These are phyloP conservation scores for Caerostris extrusa DNA, from an alignment of 1,140 invertebrate genomes.

Conservation along the genomic window DNA sequence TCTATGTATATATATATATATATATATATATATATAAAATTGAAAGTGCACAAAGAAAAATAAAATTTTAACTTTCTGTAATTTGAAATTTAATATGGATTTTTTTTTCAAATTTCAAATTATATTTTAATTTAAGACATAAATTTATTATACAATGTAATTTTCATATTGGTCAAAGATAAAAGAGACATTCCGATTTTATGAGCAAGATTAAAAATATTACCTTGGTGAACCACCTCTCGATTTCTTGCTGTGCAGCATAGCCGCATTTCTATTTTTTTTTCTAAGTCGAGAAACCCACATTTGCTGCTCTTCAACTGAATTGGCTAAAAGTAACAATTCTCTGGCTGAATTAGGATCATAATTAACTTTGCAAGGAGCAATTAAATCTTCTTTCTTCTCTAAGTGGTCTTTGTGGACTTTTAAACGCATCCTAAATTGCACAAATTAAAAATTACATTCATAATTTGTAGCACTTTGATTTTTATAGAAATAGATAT, in stretches of 20 bases:
- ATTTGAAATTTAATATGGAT: no score
- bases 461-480: no score
- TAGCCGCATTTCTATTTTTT: slow-evolving; percentile 95
- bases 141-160: background rate
- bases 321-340: slow-evolving; percentile 91
- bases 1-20: background rate
- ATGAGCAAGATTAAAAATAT: background rate
- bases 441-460: no score
- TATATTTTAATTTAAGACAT: no score
- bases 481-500: no score
- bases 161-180: background rate
- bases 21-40: background rate
- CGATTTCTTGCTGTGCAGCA: slow-evolving; percentile 85
- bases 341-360: slow-evolving; percentile 96
- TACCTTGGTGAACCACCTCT: slow-evolving; percentile 76
- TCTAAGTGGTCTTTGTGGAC: slow-evolving; percentile 97
- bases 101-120: no score
- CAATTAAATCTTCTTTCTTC: slow-evolving; percentile 88
- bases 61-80: background rate
- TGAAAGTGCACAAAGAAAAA: background rate
- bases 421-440: slow-evolving; percentile 95
- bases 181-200: background rate
- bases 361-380: slow-evolving; percentile 93
- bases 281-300: slow-evolving; percentile 95
- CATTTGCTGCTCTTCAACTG: slow-evolving; percentile 92